phyloP scores from a whole-genome alignment of 35 echinoderm and acorn worm species.

The Nesometra sesokonis region DNA sequence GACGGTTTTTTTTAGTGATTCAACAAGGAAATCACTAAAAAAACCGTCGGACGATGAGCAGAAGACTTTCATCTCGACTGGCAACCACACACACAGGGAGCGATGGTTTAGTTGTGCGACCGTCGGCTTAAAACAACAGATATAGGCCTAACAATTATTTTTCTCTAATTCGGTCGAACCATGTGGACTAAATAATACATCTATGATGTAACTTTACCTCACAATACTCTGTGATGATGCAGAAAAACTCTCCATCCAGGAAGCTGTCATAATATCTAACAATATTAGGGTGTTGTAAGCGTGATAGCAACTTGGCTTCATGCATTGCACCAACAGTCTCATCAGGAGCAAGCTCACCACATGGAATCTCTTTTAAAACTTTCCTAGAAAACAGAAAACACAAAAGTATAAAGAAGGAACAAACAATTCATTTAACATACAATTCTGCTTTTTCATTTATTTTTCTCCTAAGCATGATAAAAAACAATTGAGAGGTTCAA shows the following conservation, averaged over 20 bases:
- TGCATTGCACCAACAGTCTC: conserved; percentile 99
- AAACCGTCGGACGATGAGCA: no score
- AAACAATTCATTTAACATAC: not conserved
- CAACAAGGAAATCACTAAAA: no score
- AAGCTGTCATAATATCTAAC: conserved; percentile 97
- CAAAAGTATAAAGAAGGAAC: not conserved
- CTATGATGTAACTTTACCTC: conserved; percentile 41
- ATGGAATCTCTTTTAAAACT: conserved; percentile 92
- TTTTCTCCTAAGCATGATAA: no score
- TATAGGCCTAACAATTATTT: no score
- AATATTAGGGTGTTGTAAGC: conserved; percentile 89
- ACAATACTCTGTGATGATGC: conserved; percentile 97
- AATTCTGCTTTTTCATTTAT: no score
- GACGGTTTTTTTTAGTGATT: no score
- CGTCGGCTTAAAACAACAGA: not conserved
- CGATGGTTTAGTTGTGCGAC: no score
- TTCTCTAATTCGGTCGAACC: no score
- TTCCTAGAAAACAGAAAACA: conserved; percentile 42
- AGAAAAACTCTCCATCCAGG: conserved; percentile 96
- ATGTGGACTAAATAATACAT: no score
- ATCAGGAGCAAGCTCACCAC: conserved; percentile 88
- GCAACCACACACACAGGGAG: no score
- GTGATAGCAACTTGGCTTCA: conserved; percentile 90
- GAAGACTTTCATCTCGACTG: no score
- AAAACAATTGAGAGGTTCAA: no score